phyloP scores from a whole-genome alignment of 2,888 invertebrate genomes.

The Agonopterix subpropinquella region DNA sequence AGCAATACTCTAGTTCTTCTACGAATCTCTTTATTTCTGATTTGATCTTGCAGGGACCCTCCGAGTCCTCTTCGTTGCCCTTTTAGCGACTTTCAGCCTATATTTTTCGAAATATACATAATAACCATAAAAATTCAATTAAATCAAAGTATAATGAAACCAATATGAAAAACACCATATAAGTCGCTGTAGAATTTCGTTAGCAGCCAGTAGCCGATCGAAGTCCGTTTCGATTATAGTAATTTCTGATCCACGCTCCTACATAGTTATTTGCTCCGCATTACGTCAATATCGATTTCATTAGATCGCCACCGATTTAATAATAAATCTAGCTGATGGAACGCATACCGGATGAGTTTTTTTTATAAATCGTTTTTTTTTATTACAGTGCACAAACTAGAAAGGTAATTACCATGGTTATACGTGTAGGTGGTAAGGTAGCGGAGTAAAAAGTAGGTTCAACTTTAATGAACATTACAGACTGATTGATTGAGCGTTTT shows the following conservation, averaged over 20 bases:
- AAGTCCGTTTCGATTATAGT: slow-evolving; percentile 48
- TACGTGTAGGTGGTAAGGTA: slow-evolving; percentile 31
- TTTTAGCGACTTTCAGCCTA: too few species aligned
- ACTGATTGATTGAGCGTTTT: slow-evolving; percentile 36
- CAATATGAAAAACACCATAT: too few species aligned
- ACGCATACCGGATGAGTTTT: slow-evolving; percentile 53
- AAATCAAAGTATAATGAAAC: too few species aligned
- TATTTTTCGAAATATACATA: too few species aligned
- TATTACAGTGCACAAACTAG: slow-evolving; percentile 44
- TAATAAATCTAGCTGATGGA: slow-evolving; percentile 44
- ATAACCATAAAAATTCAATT: too few species aligned
- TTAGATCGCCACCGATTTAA: slow-evolving; percentile 56
- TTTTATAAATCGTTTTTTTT: slow-evolving; percentile 32
- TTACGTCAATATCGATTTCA: slow-evolving; percentile 65
- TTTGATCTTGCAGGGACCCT: too few species aligned
- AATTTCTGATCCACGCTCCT: slow-evolving; percentile 41
- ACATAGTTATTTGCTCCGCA: slow-evolving; percentile 48
- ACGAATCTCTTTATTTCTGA: too few species aligned
- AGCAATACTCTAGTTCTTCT: too few species aligned
- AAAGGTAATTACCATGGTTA: slow-evolving; percentile 44
- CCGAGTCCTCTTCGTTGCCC: too few species aligned
- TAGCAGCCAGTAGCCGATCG: slow-evolving; percentile 34
- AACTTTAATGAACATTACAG: slow-evolving; percentile 27
- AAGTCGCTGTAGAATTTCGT: slow-evolving; percentile 10
- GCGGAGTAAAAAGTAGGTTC: slow-evolving; percentile 23